Base-by-base conservation (phyloP, 23 tunicate genomes). In the Halocynthia aurantium region DNA sequence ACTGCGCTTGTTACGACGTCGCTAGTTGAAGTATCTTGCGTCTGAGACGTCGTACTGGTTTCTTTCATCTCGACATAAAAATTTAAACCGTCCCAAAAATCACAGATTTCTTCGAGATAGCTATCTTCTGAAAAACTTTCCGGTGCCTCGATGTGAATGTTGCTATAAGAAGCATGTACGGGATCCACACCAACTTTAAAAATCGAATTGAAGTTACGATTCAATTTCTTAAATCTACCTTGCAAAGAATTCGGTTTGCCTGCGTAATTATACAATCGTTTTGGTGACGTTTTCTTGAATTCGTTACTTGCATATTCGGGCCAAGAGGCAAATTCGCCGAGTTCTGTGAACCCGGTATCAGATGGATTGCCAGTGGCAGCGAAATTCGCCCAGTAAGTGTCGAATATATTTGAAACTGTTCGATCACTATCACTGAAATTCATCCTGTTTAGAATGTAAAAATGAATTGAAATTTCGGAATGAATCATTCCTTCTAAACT, bases 61-160 rank as follows among this genome's bases (percentile, higher is more conserved):
- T 19, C 15, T 57, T 31, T 64, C 68, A 81, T 53, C 53, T 70
- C 67, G 53, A 83, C 74, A 70, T 77, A 84, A 56, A 77, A 84
- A 8, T 81, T 75, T 53, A 81, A 70, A 57, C 82, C 69, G 82
- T 84, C 88, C 88, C 88, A 84, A 56, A 84, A 84, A 68, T 84
- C 88, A 69, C 88, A 84, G 9, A 68, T 68, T 10, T 84, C 88
- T 69, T 84, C 78, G 8, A 74, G 57, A 53, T 74, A 74, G 0
- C 2, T 67, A 0, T 74, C 78, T 17, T 74, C 63, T 4, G 53
- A 31, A 31, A 31, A 31, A 31, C 44, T 31, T 31, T 1, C 44
- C 44, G 44, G 44, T 31, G 44, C 44, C 44, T 31, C 44, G 44
- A 31, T 31, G 44, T 31, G 44, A 31, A 31, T 31, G 44, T 31